Evolutionary conservation across 2,888 invertebrate species (phyloP).

Genomic region (Rotaria magnacalcarata): DNA sequence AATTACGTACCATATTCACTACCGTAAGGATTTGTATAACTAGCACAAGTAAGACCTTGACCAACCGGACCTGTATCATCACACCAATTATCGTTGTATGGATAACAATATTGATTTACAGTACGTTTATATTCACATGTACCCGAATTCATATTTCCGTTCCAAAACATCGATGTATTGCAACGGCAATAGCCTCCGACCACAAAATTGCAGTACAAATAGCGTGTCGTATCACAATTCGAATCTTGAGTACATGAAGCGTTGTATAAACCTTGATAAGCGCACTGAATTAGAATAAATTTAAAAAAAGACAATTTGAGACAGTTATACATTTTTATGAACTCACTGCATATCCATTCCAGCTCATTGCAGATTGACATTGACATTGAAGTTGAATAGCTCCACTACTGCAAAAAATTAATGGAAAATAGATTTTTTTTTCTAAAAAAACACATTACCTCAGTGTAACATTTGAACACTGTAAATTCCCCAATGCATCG

Average conservation of each 20-base stretch:
- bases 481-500: background rate
- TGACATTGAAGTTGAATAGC: background rate
- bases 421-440: too few relatives aligned
- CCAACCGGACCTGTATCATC: background rate
- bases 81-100: background rate
- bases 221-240: slow-evolving; percentile 5
- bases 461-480: background rate
- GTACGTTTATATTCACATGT: slow-evolving; percentile 29
- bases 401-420: background rate
- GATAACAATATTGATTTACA: slow-evolving; percentile 18
- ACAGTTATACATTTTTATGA: background rate
- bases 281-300: background rate
- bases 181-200: background rate
- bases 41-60: background rate
- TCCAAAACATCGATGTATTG: slow-evolving; percentile 30
- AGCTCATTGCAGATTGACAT: background rate
- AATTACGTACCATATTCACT: slow-evolving; percentile 14
- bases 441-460: background rate
- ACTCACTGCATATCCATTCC: slow-evolving; percentile 4
- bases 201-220: background rate
- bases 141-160: background rate
- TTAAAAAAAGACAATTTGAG: too few relatives aligned
- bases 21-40: background rate
- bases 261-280: slow-evolving; percentile 7
- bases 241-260: background rate